A percentile compares a stretch with the other conserved stretches of the same genome.
Conservation (phyloP, 2,888 invertebrate species). For the Ypsolopha sequella region DNA sequence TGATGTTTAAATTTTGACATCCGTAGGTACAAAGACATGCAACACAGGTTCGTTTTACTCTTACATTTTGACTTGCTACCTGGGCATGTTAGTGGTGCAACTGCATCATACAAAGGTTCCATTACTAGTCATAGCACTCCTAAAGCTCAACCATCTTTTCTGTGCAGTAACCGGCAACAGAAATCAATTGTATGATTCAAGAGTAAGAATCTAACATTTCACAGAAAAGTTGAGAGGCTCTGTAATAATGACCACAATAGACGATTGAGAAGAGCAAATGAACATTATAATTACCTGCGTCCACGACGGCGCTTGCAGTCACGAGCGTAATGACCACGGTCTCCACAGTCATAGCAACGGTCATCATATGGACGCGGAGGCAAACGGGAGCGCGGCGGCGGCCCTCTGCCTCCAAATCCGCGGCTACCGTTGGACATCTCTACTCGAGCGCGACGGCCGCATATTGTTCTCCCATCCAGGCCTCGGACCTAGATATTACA, state of each 20-base stretch:
- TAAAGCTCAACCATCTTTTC: no score
- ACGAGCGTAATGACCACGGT: slow-evolving; percentile 92
- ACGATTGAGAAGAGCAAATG: no score
- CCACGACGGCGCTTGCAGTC: slow-evolving; percentile 85
- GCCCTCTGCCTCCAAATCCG: slow-evolving; percentile 65
- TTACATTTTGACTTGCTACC: no score
- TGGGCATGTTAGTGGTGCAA: no score
- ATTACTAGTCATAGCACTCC: no score
- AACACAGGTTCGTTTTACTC: no score
- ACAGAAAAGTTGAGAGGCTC: neutral
- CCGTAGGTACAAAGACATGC: no score
- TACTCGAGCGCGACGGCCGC: slow-evolving; percentile 90
- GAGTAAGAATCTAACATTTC: neutral
- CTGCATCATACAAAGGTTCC: no score
- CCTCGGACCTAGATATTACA: slow-evolving; percentile 51
- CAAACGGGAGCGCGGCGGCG: slow-evolving; percentile 68
- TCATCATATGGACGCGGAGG: slow-evolving; percentile 92
- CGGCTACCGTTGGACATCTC: slow-evolving; percentile 93
- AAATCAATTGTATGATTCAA: neutral
- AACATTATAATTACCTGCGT: slow-evolving; percentile 41
- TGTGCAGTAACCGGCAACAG: no score
- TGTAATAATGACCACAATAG: no score
- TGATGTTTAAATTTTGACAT: no score
- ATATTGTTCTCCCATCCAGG: slow-evolving; percentile 84
- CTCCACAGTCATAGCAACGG: slow-evolving; percentile 95